Base-by-base conservation (phyloP, 2,797 vertebrate species). In the Phylloscopus collybita region DNA sequence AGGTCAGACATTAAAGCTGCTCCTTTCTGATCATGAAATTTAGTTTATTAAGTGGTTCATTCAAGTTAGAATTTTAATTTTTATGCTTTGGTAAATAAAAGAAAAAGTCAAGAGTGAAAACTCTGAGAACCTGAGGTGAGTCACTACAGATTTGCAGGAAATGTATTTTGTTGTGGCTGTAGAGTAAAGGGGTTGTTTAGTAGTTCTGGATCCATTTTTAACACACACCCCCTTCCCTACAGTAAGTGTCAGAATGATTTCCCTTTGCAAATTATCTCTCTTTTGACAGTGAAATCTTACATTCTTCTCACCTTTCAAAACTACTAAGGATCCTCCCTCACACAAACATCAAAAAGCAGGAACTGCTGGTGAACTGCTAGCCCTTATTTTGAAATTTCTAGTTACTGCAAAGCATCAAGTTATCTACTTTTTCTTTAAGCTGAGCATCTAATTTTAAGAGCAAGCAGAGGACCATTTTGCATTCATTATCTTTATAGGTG, bases 401-500 rank as follows among this genome's bases (percentile, higher is more conserved):
- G 65, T 72, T 76, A 62, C 50, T 44, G 29, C 64, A 95, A 94
- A 87, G 53, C 83, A 66, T 47, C 56, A 88, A 95, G 91, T 95
- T 95, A 90, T 69, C 86, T 64, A 57, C 94, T 95, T 95, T 92
- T 96, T 88, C 91, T 95, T 96, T 96, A 95, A 97, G 90, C 86
- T 56, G 59, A 96, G 93, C 40, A 92, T 96, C 96, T 92, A 30
- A 96, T 97, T 97, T 97, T 96, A 96, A 96, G 94, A 93, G 93
- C 65, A 49, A 94, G 90, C 96, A 87, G 93, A 97, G 92, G 90
- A 85, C 91, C 93, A 74, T 93, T 97, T 97, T 94, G 94, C 95
- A 97, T 97, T 97, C 96, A 97, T 97, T 97, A 97, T 96, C 96
- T 97, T 97, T 97, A 93, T 97, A 97, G 97, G 97, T 97, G 97